Evolutionary conservation across 2,888 invertebrate genomes (phyloP), one percentile per base, ranked within the genome.

Genomic region (Torymus aiolomorphi): DNA sequence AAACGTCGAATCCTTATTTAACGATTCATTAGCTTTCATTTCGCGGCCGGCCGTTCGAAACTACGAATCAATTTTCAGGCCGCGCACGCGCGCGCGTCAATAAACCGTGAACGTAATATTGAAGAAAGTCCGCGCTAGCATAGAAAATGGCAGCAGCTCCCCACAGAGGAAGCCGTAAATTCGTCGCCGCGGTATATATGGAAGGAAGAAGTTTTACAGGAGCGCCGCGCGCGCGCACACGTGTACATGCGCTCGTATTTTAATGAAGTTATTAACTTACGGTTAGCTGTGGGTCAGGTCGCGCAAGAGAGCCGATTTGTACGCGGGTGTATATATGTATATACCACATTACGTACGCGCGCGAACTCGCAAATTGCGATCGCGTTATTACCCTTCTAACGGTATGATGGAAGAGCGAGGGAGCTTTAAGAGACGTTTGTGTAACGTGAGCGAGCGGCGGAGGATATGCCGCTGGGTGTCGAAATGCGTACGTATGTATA

Each of bases 351-450:
- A 24, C 3, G 24, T 51, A 63, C 51, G 57, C 61, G 61, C 54
- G 56, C 54, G 16, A 67, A 69, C 69, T 76, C 61, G 31, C 67
- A 76, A 76, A 76, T 69, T 69, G 54, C 67, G 57, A 49, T 57
- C 75, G 72, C 75, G 76, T 76, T 81, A 83, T 84, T 84, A 59
- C 82, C 83, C 82, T 84, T 82, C 82, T 84, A 84, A 84, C 84
- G 84, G 84, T 81, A 76, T 62, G 65, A 18, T 16, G 51, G 59
- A 14, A 54, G 51, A 0, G n/a, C 20, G 56, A 31, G 31, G 31
- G 24, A 24, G 24, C 24, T 24, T 24, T 24, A 24, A 24, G 24
- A 24, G 24, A 24, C 24, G 24, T 24, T 24, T 24, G 24, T 24
- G 24, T 24, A 24, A 24, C 24, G 24, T 24, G 24, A 24, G 24